Conservation (phyloP, 2,888 invertebrate genomes). For the Aphrophora alni region DNA sequence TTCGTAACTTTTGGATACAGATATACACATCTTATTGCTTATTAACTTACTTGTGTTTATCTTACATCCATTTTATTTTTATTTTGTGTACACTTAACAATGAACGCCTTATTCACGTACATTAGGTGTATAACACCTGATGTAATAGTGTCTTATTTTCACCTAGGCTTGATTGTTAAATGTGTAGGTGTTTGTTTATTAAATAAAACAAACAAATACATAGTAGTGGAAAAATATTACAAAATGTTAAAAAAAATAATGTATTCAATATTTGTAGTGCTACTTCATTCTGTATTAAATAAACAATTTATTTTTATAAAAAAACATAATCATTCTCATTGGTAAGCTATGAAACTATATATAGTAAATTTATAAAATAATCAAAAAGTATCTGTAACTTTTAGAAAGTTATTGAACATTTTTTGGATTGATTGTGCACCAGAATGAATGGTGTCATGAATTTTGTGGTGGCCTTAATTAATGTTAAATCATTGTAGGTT, state of each 20-base stretch:
- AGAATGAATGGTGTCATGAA: not conserved
- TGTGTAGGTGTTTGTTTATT: not conserved
- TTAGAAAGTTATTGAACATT: not conserved
- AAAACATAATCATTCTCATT: not conserved
- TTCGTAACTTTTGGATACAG: slow-evolving; percentile 23
- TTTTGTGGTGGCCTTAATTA: not conserved
- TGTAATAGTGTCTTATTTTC: not conserved
- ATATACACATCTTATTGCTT: slow-evolving; percentile 32
- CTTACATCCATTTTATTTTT: not conserved
- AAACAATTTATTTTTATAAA: not conserved
- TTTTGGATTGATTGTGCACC: not conserved
- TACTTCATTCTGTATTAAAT: no score
- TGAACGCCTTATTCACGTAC: not conserved
- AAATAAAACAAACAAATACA: not conserved
- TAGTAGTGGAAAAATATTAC: no score
- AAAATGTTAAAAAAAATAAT: not conserved
- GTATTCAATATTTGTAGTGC: not conserved
- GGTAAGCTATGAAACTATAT: not conserved
- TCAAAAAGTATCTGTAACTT: not conserved
- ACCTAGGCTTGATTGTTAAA: not conserved
- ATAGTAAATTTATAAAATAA: not conserved
- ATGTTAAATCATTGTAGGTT: not conserved
- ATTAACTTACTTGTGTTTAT: slow-evolving; percentile 7
- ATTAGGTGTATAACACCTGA: not conserved
- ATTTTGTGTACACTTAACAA: not conserved